phyloP scores from a whole-genome alignment of 2,888 invertebrate species.

The Sclerodermus sp. region DNA sequence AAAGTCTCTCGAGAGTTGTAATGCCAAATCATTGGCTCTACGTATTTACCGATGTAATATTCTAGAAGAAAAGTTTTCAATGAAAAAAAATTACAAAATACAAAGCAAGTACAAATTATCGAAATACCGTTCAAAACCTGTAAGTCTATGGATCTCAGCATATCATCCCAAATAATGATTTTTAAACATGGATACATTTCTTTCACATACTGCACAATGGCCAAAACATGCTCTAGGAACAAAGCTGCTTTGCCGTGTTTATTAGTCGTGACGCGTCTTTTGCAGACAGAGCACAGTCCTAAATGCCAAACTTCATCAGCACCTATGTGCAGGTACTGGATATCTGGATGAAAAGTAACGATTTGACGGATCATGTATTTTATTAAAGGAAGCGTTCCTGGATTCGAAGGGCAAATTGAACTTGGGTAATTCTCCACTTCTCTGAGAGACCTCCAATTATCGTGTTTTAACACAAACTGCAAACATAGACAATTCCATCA shows the following conservation, averaged over 20 bases:
- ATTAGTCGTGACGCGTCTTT: constrained; percentile 56
- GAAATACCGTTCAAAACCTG: constrained; percentile 63
- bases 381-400: constrained; percentile 66
- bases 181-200: constrained; percentile 65
- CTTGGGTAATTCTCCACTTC: constrained; percentile 70
- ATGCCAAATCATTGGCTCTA: constrained; percentile 73
- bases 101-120: constrained; percentile 16
- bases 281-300: constrained; percentile 65
- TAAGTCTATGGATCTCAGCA: constrained; percentile 68
- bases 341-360: constrained; percentile 67
- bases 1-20: constrained; percentile 65
- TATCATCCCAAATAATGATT: constrained; percentile 86
- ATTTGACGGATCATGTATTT: constrained; percentile 73
- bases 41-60: constrained; percentile 63
- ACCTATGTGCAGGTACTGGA: constrained; percentile 75
- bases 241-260: constrained; percentile 63
- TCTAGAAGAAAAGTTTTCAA: constrained; percentile 53
- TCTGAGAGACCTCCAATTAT: constrained; percentile 66
- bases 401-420: constrained; percentile 74
- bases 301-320: constrained; percentile 83
- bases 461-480: constrained; percentile 74
- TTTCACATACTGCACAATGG: constrained; percentile 65
- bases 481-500: constrained; percentile 15
- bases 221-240: constrained; percentile 70
- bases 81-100: neutral